Percentiles rank a stretch among this genome's conserved stretches.
Conservation (phyloP, 2,888 invertebrate species). For the Macroteleia sp. region DNA sequence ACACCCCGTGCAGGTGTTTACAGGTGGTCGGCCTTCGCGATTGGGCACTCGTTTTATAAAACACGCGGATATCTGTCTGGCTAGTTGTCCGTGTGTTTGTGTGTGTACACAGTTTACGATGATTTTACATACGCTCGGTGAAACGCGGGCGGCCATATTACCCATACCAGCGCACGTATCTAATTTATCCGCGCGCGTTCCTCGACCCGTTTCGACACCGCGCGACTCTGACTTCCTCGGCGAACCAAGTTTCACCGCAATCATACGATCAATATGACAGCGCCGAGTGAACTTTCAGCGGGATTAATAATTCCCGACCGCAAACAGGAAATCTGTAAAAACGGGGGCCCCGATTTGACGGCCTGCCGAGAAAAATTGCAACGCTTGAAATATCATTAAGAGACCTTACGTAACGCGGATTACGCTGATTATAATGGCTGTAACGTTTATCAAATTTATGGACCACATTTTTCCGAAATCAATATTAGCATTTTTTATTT, state of each 20-base stretch:
- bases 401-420: slow-evolving; percentile 26
- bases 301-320: slow-evolving; percentile 41
- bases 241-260: slow-evolving; percentile 53
- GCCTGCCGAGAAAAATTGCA: neutral
- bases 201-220: slow-evolving; percentile 55
- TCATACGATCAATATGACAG: slow-evolving; percentile 53
- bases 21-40: slow-evolving; percentile 62
- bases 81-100: no score
- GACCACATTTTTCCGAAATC: neutral
- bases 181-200: slow-evolving; percentile 53
- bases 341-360: slow-evolving; percentile 24
- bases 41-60: slow-evolving; percentile 38
- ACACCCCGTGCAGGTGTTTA: slow-evolving; percentile 48
- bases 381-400: slow-evolving; percentile 11
- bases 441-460: neutral
- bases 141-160: slow-evolving; percentile 47
- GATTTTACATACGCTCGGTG: slow-evolving; percentile 48
- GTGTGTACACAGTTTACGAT: slow-evolving; percentile 23
- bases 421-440: slow-evolving; percentile 1
- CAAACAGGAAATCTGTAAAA: slow-evolving; percentile 44
- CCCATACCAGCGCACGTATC: slow-evolving; percentile 32
- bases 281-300: slow-evolving; percentile 49
- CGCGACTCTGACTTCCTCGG: slow-evolving; percentile 48
- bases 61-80: slow-evolving; percentile 27
- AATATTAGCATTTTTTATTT: neutral